These are phyloP conservation scores for Fulica atra DNA, from an alignment of 2,113 vertebrate species.

Conservation along the genomic window DNA sequence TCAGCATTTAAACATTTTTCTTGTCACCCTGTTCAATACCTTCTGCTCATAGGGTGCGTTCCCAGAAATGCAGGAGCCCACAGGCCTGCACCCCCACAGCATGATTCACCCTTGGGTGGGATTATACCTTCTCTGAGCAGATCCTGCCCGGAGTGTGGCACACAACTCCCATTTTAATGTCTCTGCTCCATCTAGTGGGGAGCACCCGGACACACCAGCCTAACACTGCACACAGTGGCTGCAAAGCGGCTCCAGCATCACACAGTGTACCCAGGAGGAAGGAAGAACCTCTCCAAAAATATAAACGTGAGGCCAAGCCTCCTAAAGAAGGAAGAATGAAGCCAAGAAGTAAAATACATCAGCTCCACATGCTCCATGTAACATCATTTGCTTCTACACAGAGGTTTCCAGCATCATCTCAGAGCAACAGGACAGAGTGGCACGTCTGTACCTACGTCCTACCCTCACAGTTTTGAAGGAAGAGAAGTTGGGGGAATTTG, in stretches of 20 bases:
- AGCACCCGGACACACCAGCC: neutral
- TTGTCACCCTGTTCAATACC: slow-evolving; percentile 60
- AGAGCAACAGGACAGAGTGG: neutral
- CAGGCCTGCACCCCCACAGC: slow-evolving; percentile 65
- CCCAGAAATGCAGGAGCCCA: slow-evolving; percentile 55
- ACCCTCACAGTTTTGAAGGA: neutral
- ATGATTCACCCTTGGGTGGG: slow-evolving; percentile 67
- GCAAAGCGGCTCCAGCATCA: neutral
- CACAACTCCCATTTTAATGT: neutral
- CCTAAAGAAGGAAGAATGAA: neutral
- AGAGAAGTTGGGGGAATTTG: neutral
- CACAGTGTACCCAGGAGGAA: neutral
- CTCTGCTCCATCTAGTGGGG: slow-evolving; percentile 71
- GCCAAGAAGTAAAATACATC: neutral
- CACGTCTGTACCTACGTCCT: neutral
- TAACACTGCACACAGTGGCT: neutral
- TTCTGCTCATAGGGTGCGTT: slow-evolving; percentile 58
- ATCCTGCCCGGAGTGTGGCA: neutral
- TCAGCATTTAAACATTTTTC: slow-evolving; percentile 47
- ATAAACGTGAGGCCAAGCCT: neutral
- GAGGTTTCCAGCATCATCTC: neutral
- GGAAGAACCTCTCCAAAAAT: neutral
- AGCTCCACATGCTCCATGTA: fast-evolving
- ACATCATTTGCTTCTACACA: neutral
- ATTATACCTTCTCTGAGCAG: slow-evolving; percentile 12